Conservation (phyloP, 2,888 invertebrate genomes). For the Achlya flavicornis region DNA sequence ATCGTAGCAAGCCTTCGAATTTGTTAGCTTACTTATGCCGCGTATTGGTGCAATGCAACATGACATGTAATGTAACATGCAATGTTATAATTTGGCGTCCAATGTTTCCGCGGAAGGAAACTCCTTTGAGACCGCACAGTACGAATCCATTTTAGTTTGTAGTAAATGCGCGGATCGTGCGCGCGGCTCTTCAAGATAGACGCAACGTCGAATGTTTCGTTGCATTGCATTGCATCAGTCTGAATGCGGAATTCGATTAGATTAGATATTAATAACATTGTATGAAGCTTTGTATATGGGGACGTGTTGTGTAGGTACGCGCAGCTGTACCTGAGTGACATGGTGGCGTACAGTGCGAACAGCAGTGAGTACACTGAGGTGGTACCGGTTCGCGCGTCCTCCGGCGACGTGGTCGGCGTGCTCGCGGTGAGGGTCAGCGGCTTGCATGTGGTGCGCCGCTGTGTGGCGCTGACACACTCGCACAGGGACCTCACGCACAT, state of each 20-base stretch:
- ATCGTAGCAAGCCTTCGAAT: not conserved
- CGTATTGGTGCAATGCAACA: no score
- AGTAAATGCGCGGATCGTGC: no score
- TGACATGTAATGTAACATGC: no score
- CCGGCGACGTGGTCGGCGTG: conserved; percentile 25
- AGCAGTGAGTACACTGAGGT: conserved; percentile 54
- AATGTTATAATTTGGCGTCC: no score
- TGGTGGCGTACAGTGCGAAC: conserved; percentile 47
- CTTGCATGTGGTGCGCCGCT: conserved; percentile 46
- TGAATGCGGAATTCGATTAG: no score
- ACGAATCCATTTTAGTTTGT: no score
- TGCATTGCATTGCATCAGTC: no score
- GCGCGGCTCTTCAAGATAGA: no score
- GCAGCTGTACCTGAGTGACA: conserved; percentile 58
- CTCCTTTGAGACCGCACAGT: no score
- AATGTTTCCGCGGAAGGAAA: no score
- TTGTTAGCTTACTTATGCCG: not conserved
- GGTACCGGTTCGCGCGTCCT: conserved; percentile 43
- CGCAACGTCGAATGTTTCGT: no score
- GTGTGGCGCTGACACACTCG: conserved; percentile 24
- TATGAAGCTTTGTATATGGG: not conserved
- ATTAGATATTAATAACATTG: no score
- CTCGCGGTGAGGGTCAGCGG: conserved; percentile 56
- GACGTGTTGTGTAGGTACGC: conserved; percentile 45
- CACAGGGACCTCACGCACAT: conserved; percentile 13